Conservation (phyloP, 2,113 vertebrate genomes). For the Orycteropus afer region DNA sequence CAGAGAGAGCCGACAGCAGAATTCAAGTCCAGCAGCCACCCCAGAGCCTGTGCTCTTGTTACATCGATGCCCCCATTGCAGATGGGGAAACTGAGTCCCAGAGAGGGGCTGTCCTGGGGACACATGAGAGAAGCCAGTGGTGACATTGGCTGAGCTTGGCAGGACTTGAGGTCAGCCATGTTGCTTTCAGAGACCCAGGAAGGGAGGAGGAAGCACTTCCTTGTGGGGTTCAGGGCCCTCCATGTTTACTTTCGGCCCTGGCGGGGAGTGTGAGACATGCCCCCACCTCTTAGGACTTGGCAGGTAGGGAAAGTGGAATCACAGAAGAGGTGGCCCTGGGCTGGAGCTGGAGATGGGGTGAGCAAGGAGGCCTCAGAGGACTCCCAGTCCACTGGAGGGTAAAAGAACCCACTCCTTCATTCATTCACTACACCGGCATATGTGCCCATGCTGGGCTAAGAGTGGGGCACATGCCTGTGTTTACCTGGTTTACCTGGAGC, state of each 20-base stretch:
- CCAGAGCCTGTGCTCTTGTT: not conserved
- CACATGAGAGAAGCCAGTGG: not conserved
- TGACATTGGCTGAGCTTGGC: not conserved
- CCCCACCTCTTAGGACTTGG: no score
- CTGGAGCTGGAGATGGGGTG: not conserved
- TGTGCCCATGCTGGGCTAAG: not conserved
- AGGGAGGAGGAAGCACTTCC: not conserved
- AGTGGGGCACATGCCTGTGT: not conserved
- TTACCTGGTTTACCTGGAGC: not conserved
- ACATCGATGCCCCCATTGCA: fast-evolving
- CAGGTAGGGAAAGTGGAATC: not conserved
- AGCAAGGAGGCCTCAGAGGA: not conserved
- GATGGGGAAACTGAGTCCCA: not conserved
- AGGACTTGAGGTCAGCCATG: not conserved
- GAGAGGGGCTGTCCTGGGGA: not conserved
- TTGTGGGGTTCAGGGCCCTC: not conserved
- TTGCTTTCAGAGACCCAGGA: not conserved
- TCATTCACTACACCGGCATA: not conserved
- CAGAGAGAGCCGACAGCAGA: not conserved
- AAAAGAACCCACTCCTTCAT: not conserved
- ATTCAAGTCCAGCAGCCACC: no score
- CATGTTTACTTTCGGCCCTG: not conserved
- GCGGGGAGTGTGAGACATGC: not conserved
- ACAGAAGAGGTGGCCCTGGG: not conserved
- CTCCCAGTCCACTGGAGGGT: not conserved